phyloP scores from a whole-genome alignment of 2,797 vertebrate species.

The Borostomias antarcticus region DNA sequence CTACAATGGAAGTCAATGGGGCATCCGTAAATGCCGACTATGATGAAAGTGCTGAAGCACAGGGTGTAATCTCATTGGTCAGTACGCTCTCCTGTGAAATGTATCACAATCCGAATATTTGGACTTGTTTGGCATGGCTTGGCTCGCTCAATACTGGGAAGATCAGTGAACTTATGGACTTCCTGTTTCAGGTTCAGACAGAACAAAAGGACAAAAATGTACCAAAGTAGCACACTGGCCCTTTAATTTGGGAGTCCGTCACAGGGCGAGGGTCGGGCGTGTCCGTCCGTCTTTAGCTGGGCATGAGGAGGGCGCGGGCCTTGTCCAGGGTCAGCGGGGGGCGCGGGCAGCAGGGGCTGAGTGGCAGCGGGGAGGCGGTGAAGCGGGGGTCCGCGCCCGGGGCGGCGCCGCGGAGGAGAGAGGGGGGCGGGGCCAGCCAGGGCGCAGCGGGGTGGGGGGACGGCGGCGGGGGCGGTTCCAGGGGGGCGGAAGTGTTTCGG shows the following conservation, averaged over 20 bases:
- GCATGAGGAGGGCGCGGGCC: slow-evolving; percentile 85
- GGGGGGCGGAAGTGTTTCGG: slow-evolving; percentile 64
- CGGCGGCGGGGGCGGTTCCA: slow-evolving; percentile 18
- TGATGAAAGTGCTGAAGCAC: too few relatives aligned
- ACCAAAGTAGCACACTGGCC: too few relatives aligned
- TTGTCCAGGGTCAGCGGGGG: slow-evolving; percentile 80
- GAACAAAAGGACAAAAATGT: too few relatives aligned
- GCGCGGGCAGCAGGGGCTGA: slow-evolving; percentile 75
- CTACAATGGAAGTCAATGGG: too few relatives aligned
- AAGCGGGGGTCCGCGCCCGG: slow-evolving; percentile 48
- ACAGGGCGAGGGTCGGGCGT: background rate
- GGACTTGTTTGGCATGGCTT: too few relatives aligned
- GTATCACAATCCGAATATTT: too few relatives aligned
- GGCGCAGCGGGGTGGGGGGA: slow-evolving; percentile 23
- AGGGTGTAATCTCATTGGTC: too few relatives aligned
- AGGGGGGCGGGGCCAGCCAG: slow-evolving; percentile 43
- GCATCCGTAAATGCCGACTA: too few relatives aligned
- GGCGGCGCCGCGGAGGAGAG: slow-evolving; percentile 23
- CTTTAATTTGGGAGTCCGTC: background rate
- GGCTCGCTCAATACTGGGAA: too few relatives aligned
- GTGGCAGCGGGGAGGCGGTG: slow-evolving; percentile 61
- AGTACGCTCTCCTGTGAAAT: too few relatives aligned
- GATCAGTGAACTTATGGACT: too few relatives aligned
- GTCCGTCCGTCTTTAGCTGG: slow-evolving; percentile 71
- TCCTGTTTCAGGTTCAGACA: too few relatives aligned